Evolutionary conservation across 2,888 invertebrate species (phyloP), one percentile per base, ranked within the genome.

Genomic region (Autographa gamma): DNA sequence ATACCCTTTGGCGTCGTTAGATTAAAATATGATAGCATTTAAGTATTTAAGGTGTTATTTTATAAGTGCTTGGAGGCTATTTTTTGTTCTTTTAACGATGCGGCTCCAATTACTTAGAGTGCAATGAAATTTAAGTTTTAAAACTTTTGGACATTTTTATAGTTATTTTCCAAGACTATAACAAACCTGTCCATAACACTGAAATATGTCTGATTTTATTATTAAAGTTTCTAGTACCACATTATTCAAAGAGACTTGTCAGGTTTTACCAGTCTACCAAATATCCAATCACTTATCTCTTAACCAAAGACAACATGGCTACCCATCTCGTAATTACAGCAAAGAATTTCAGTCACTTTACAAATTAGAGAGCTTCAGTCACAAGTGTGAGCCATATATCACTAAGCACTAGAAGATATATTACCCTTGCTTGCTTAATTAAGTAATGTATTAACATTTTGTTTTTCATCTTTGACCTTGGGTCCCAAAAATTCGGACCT

Each of bases 361-460:
- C 78, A 76, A 74, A 78, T 76, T 66, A 78, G 48, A 78, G 48
- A 60, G 69, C 61, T 76, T 78, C 69, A 74, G 69, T 73, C 65
- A 63, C 62, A 73, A 69, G 66, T 78, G 64, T 69, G 63, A 25
- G 38, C 56, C 74, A 76, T 76, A 48, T 61, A 74, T 74, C 66
- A 78, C 58, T 59, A 31, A 48, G 34, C 66, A 65, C 56, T 31
- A 56, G 54, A 66, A 76, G 74, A 78, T 78, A 66, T 64, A 76
- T 74, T 34, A 74, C 64, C 58, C 68, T 2, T 62, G 43, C 67
- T 54, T 59, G 58, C 65, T 43, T 69, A 59, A 56, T 63, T 56
- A 61, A 74, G 60, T 76, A 66, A 58, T 48, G 7, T 48, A 48
- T 48, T 48, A 48, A 48, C 48, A 48, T 48, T 25, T 48, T 48